These are phyloP conservation scores for Rhadina sibilatrix DNA, from an alignment of 2,113 vertebrate species.

Conservation along the genomic window DNA sequence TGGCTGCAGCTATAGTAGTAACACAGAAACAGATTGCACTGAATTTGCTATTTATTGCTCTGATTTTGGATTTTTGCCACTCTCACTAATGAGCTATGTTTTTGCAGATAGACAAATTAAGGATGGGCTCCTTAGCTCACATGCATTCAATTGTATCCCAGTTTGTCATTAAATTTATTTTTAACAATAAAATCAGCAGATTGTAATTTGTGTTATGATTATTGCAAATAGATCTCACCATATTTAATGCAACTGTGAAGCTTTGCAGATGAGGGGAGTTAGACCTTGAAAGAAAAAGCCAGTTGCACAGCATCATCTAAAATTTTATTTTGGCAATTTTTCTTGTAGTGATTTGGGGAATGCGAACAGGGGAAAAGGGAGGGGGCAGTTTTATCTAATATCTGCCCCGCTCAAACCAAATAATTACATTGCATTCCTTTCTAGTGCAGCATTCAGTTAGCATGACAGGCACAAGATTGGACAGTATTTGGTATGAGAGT, in stretches of 20 bases:
- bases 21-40: conserved; percentile 50
- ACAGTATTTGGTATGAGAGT: neutral
- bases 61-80: conserved; percentile 40
- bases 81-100: neutral
- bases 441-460: neutral
- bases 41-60: conserved; percentile 50
- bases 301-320: neutral
- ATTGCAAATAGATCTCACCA: neutral
- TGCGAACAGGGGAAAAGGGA: neutral
- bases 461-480: neutral
- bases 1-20: conserved; percentile 25
- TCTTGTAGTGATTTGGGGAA: neutral
- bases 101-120: conserved; percentile 10
- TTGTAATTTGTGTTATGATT: neutral
- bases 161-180: conserved; percentile 40
- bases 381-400: neutral
- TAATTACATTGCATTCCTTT: neutral
- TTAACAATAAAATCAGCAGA: conserved; percentile 38
- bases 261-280: neutral
- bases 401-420: neutral
- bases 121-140: neutral
- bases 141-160: neutral
- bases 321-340: neutral
- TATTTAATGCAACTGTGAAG: neutral
- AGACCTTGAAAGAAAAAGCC: neutral